These are phyloP conservation scores for Mechanitis messenoides DNA, from an alignment of 2,888 invertebrate genomes.

Conservation along the genomic window DNA sequence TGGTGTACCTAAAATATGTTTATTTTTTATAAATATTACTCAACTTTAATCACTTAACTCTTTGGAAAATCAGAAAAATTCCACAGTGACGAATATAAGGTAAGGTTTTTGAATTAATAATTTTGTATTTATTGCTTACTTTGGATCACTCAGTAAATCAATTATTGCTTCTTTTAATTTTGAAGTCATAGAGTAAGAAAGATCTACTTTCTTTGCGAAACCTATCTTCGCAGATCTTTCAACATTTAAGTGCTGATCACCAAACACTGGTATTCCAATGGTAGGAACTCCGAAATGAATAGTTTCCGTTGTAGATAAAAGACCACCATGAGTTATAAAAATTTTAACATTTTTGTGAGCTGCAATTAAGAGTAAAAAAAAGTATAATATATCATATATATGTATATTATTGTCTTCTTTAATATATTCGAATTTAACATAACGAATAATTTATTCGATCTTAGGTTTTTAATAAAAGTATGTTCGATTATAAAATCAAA, in stretches of 20 bases:
- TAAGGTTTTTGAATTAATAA: conserved; percentile 20
- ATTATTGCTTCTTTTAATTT: conserved; percentile 41
- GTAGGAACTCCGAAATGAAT: conserved; percentile 47
- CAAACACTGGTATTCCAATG: conserved; percentile 50
- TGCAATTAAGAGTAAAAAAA: conserved; percentile 25
- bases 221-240: conserved; percentile 43
- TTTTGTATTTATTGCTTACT: conserved; percentile 33
- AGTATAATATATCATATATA: not conserved
- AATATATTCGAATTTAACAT: not conserved
- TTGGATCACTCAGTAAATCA: conserved; percentile 39
- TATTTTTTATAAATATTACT: too few species aligned
- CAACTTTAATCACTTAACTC: too few species aligned
- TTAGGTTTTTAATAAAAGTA: too few species aligned
- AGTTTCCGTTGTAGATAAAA: conserved; percentile 47
- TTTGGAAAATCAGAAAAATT: too few species aligned
- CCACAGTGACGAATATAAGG: too few species aligned
- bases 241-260: conserved; percentile 49
- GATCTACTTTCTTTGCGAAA: conserved; percentile 40
- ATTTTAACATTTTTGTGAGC: conserved; percentile 50
- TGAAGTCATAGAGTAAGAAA: conserved; percentile 36
- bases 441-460: not conserved
- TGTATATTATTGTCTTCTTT: not conserved
- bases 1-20: conserved; percentile 19
- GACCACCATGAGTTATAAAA: conserved; percentile 52
- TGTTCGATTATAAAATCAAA: too few species aligned